Evolutionary conservation across 2,797 vertebrate genomes (phyloP).

Genomic region (Capromys pilorides): DNA sequence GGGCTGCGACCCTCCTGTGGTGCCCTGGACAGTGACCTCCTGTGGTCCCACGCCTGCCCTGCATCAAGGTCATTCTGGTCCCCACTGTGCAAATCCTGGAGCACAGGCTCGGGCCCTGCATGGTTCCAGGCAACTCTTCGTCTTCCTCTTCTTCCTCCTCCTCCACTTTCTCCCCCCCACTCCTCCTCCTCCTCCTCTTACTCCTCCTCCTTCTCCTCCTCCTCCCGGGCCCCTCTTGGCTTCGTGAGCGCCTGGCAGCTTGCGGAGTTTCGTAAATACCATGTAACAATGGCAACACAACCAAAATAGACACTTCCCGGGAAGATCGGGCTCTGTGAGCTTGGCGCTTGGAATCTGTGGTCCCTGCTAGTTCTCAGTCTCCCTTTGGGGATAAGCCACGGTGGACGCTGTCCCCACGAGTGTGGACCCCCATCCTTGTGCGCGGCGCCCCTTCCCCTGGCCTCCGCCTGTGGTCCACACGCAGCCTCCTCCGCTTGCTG

Average conservation of each 20-base stretch:
- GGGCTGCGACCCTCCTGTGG: too few species aligned
- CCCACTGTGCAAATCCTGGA: background rate
- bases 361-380: background rate
- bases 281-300: background rate
- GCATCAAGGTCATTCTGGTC: fast-evolving
- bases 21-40: fast-evolving
- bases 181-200: too few species aligned
- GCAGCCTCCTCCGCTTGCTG: background rate
- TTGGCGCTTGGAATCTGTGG: fast-evolving
- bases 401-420: fast-evolving
- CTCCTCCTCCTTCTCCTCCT: too few species aligned
- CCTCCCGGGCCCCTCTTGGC: background rate
- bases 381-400: fast-evolving
- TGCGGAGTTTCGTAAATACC: background rate
- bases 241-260: fast-evolving
- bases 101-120: fast-evolving
- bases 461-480: background rate
- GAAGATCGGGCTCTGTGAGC: background rate
- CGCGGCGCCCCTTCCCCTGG: fast-evolving
- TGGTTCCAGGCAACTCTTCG: background rate
- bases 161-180: fast-evolving
- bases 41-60: fast-evolving
- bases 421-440: fast-evolving
- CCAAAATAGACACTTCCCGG: background rate
- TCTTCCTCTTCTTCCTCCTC: too few species aligned